Evolutionary conservation across 2,797 vertebrate species (phyloP).

Genomic region (Thamnophis elegans): DNA sequence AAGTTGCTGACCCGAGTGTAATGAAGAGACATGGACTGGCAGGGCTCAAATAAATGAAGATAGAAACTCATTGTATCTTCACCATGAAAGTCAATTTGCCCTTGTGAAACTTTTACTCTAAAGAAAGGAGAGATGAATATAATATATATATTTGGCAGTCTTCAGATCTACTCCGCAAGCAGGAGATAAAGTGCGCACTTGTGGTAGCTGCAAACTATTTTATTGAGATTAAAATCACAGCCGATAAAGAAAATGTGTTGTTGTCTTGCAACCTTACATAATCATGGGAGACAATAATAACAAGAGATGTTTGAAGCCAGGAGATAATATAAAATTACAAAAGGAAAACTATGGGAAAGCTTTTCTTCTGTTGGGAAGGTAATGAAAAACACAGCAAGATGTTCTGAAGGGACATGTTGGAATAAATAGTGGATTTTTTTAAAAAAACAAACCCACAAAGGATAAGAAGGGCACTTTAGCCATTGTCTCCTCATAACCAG

Average conservation of each 20-base stretch:
- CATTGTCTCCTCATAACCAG: background rate
- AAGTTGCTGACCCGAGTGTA: slow-evolving; percentile 44
- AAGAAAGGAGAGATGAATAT: slow-evolving; percentile 31
- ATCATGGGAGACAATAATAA: slow-evolving; percentile 15
- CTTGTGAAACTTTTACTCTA: slow-evolving; percentile 56
- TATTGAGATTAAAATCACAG: slow-evolving; percentile 43
- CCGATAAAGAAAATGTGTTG: slow-evolving; percentile 35
- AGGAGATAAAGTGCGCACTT: slow-evolving; percentile 41
- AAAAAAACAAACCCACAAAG: background rate
- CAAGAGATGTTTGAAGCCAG: slow-evolving; percentile 21
- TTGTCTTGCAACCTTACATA: slow-evolving; percentile 4
- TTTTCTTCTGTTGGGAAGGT: background rate
- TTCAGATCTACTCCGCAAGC: slow-evolving; percentile 32
- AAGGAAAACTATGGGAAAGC: background rate
- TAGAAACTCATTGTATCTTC: slow-evolving; percentile 48
- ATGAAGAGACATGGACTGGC: slow-evolving; percentile 48
- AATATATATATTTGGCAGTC: slow-evolving; percentile 31
- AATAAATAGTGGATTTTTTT: background rate
- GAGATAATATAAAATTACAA: background rate
- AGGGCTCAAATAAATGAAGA: slow-evolving; percentile 53
- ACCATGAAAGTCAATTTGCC: slow-evolving; percentile 55
- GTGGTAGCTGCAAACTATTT: slow-evolving; percentile 38
- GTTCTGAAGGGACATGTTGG: background rate
- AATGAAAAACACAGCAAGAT: background rate
- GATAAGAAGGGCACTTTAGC: background rate